Conservation (phyloP, 1,140 invertebrate genomes). For the Zaprionus africanus region DNA sequence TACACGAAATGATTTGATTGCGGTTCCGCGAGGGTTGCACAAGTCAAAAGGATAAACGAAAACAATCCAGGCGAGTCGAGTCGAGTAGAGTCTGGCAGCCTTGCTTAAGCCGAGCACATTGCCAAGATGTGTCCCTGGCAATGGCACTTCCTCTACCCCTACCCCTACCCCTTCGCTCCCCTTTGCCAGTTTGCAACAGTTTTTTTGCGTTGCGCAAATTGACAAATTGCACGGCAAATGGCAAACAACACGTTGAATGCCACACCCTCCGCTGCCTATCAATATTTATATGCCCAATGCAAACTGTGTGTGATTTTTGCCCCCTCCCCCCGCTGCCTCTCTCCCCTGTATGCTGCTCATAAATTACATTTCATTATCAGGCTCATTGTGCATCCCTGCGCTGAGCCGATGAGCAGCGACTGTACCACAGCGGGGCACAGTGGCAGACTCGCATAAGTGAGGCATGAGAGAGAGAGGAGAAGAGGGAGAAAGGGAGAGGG, state of each 20-base stretch:
- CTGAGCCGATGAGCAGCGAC: neutral
- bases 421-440: neutral
- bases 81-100: no score
- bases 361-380: slow-evolving; percentile 69
- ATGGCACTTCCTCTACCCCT: neutral
- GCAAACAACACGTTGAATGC: slow-evolving; percentile 3
- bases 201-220: slow-evolving; percentile 19
- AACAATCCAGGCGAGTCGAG: slow-evolving; percentile 9
- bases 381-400: slow-evolving; percentile 29
- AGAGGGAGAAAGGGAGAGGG: neutral
- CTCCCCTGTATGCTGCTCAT: slow-evolving; percentile 36
- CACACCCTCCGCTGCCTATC: slow-evolving; percentile 26
- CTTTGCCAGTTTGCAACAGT: neutral
- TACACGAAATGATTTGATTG: slow-evolving; percentile 73
- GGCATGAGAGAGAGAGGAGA: no score
- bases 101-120: neutral
- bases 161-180: neutral
- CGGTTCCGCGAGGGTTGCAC: slow-evolving; percentile 32
- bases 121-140: neutral
- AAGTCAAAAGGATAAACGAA: slow-evolving; percentile 56
- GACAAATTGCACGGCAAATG: slow-evolving; percentile 47
- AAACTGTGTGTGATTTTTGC: slow-evolving; percentile 37
- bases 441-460: no score
- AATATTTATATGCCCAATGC: slow-evolving; percentile 69
- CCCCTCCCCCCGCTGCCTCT: neutral